Evolutionary conservation across 2,113 vertebrate genomes (phyloP).

Genomic region (Malurus elegans): DNA sequence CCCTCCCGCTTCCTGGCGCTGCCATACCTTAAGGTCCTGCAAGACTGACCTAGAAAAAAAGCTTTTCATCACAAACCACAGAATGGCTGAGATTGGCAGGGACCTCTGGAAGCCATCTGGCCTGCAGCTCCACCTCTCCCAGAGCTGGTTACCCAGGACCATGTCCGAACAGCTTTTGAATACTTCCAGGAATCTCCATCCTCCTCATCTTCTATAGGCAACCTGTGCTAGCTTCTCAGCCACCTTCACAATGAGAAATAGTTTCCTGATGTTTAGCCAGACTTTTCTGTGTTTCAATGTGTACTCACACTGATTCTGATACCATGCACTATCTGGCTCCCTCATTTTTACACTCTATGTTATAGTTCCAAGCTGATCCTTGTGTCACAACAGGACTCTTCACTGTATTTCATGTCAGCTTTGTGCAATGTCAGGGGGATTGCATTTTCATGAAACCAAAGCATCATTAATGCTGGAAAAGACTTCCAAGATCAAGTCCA

Average conservation of each 20-base stretch:
- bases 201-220: not conserved
- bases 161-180: not conserved
- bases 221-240: not conserved
- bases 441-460: not conserved
- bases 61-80: not conserved
- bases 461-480: not conserved
- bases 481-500: not conserved
- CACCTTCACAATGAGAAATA: not conserved
- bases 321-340: not conserved
- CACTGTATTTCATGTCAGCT: not conserved
- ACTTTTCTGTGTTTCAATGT: not conserved
- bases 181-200: not conserved
- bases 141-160: not conserved
- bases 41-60: not conserved
- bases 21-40: not conserved
- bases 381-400: not conserved
- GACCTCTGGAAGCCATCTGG: not conserved
- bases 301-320: not conserved
- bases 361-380: not conserved
- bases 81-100: not conserved
- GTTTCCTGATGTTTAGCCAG: not conserved
- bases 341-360: not conserved
- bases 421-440: too few species aligned
- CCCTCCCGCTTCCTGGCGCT: not conserved
- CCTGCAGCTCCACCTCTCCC: not conserved